These are phyloP conservation scores for Andricus curvator DNA, from an alignment of 2,888 invertebrate species.

Conservation along the genomic window DNA sequence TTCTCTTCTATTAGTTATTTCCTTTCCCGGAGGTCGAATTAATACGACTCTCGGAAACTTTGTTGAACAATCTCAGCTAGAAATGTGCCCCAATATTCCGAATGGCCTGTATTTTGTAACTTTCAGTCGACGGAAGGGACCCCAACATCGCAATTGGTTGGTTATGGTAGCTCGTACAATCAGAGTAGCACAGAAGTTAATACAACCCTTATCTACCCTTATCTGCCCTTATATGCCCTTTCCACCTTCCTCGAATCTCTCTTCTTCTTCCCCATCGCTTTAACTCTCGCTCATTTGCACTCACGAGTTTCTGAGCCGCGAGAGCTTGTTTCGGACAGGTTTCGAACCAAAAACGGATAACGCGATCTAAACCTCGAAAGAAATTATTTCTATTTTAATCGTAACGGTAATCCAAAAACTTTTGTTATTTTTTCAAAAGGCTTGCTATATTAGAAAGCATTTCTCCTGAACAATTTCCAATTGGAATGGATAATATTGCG, in stretches of 20 bases:
- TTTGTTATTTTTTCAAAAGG: too few species aligned
- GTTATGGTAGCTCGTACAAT: constrained; percentile 49
- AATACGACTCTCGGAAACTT: constrained; percentile 49
- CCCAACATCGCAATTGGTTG: constrained; percentile 53
- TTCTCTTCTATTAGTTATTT: constrained; percentile 4
- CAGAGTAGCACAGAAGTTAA: constrained; percentile 50
- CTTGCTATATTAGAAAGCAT: too few species aligned
- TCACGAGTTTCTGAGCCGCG: constrained; percentile 2
- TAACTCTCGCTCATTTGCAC: constrained; percentile 42
- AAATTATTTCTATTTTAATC: background rate
- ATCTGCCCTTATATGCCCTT: constrained; percentile 46
- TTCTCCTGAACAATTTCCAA: too few species aligned
- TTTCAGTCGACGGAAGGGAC: constrained; percentile 50
- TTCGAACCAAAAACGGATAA: constrained; percentile 16
- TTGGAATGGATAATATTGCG: too few species aligned
- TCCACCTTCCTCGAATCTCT: constrained; percentile 47
- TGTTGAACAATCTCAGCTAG: constrained; percentile 50
- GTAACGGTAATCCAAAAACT: background rate
- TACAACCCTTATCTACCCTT: constrained; percentile 49
- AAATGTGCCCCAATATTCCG: constrained; percentile 51
- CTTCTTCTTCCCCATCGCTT: constrained; percentile 47
- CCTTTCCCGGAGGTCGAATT: constrained; percentile 41
- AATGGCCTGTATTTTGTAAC: constrained; percentile 49
- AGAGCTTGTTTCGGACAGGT: constrained; percentile 43
- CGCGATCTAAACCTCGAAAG: background rate